Evolutionary conservation across 2,113 vertebrate species (phyloP).

Genomic region (Corydoras maculifer): DNA sequence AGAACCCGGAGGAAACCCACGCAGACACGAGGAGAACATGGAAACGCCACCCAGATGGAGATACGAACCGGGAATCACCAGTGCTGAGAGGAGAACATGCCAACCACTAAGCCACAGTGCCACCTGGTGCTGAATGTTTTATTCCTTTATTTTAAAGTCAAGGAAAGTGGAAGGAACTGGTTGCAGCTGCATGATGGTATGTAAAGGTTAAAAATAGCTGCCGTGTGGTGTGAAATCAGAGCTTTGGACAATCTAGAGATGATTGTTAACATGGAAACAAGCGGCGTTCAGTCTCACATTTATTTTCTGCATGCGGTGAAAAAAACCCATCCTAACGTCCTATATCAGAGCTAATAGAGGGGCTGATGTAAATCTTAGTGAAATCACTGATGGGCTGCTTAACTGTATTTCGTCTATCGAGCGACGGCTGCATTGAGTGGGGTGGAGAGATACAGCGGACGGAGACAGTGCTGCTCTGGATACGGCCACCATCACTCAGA

Average conservation of each 20-base stretch:
- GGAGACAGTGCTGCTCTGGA: not conserved
- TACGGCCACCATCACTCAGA: slow-evolving; percentile 14
- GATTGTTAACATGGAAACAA: not conserved
- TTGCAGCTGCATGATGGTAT: too few species aligned
- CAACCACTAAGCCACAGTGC: too few species aligned
- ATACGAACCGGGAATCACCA: too few species aligned
- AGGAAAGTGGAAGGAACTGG: too few species aligned
- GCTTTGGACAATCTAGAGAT: not conserved
- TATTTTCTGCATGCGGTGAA: not conserved
- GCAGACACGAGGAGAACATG: too few species aligned
- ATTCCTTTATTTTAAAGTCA: too few species aligned
- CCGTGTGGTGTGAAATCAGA: too few species aligned
- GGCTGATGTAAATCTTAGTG: not conserved
- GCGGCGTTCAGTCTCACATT: not conserved
- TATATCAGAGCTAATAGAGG: not conserved
- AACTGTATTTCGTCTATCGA: slow-evolving; percentile 16
- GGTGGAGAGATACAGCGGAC: slow-evolving; percentile 1
- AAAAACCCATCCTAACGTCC: not conserved
- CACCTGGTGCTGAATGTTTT: too few species aligned
- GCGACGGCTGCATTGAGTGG: not conserved
- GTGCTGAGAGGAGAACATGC: too few species aligned
- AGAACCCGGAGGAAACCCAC: too few species aligned
- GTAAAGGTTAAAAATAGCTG: too few species aligned
- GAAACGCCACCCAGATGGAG: too few species aligned
- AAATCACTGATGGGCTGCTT: not conserved